Evolutionary conservation across 1,140 invertebrate species (phyloP).

Genomic region (Drosophila oshimai): DNA sequence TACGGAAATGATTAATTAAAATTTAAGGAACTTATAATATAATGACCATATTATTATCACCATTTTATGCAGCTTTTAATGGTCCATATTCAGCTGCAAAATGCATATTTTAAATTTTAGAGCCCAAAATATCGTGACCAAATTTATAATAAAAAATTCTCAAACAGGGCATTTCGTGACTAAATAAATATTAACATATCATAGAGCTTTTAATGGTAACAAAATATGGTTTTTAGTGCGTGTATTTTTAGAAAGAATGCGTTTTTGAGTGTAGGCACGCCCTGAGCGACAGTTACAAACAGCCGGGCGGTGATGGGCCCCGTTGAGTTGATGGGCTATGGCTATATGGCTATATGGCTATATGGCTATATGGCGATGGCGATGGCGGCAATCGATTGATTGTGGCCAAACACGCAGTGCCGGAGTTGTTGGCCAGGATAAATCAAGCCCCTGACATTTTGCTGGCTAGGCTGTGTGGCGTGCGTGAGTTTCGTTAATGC

Average conservation of each 20-base stretch:
- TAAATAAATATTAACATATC: neutral
- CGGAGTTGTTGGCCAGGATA: conserved; percentile 78
- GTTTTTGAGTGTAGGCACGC: conserved; percentile 61
- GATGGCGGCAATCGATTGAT: conserved; percentile 73
- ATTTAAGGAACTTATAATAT: too few relatives aligned
- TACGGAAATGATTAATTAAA: too few relatives aligned
- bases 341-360: conserved; percentile 29
- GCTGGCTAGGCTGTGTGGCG: conserved; percentile 36
- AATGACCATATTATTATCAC: too few relatives aligned
- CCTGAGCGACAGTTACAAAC: conserved; percentile 77
- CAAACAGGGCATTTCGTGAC: too few relatives aligned
- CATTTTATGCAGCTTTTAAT: neutral
- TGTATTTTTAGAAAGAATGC: conserved; percentile 25
- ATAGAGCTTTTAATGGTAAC: neutral
- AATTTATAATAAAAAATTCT: too few relatives aligned
- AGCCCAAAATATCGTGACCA: too few relatives aligned
- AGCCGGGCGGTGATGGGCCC: conserved; percentile 42
- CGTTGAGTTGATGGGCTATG: conserved; percentile 25
- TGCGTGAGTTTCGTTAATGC: conserved; percentile 79
- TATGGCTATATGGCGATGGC: conserved; percentile 38
- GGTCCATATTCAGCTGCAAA: too few relatives aligned
- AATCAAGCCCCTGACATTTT: conserved; percentile 77
- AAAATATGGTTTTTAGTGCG: conserved; percentile 1
- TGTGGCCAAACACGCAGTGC: conserved; percentile 77
- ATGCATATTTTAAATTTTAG: too few relatives aligned